Evolutionary conservation across 2,888 invertebrate species (phyloP).

Genomic region (Epistrophe eligans): DNA sequence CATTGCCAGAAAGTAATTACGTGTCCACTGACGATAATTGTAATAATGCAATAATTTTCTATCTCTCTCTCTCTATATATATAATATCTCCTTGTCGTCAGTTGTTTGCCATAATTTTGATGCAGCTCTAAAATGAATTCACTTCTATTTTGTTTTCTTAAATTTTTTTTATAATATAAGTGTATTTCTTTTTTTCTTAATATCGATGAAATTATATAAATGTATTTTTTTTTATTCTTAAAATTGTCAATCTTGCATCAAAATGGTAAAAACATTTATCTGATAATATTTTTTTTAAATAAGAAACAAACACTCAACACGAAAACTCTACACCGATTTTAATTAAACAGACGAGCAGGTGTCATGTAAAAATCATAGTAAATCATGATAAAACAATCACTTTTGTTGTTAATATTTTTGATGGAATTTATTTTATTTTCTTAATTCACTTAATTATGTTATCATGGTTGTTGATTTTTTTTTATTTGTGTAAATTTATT

Average conservation of each 20-base stretch:
- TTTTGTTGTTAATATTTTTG: slow-evolving; percentile 32
- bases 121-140: slow-evolving; percentile 82
- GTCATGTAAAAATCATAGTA: slow-evolving; percentile 1
- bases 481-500: slow-evolving; percentile 77
- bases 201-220: slow-evolving; percentile 14
- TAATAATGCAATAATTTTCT: slow-evolving; percentile 77
- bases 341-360: background rate
- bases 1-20: slow-evolving; percentile 92
- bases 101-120: slow-evolving; percentile 72
- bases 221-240: slow-evolving; percentile 10
- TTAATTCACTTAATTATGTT: slow-evolving; percentile 63
- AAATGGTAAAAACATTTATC: slow-evolving; percentile 59
- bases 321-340: slow-evolving; percentile 51
- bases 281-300: slow-evolving; percentile 10
- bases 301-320: slow-evolving; percentile 7
- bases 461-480: slow-evolving; percentile 74
- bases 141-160: background rate
- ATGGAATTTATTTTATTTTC: slow-evolving; percentile 54
- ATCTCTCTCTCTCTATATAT: slow-evolving; percentile 70
- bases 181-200: slow-evolving; percentile 20
- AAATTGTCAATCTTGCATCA: slow-evolving; percentile 62
- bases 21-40: slow-evolving; percentile 77
- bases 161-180: background rate
- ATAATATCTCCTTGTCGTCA: slow-evolving; percentile 74
- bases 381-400: slow-evolving; percentile 55